Base-by-base conservation (phyloP, 2,113 vertebrate species). In the Melospiza georgiana region DNA sequence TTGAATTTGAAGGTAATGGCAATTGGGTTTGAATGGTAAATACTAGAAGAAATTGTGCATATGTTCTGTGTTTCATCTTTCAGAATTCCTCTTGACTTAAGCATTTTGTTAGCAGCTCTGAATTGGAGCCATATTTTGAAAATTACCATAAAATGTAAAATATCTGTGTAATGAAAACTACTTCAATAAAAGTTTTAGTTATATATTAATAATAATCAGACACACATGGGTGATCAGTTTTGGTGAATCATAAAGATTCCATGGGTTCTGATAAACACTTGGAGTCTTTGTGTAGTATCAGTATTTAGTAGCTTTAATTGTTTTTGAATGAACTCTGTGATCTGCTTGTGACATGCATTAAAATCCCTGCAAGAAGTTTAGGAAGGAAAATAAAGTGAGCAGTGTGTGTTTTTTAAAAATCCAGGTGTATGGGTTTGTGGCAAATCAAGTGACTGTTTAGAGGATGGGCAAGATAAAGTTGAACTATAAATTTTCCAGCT, bases 1-100 rank as follows among this genome's bases (percentile, higher is more conserved):
- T 99, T 89, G 99, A 99, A 97, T 99, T 99, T 98, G 98, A 99
- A 98, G 99, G 99, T 99, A 97, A 79, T 65, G 14, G 14, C n/a
- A 67, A 7, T 51, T 22, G 8, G 23, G 3, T 74, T 80, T 77
- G 39, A 77, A 6, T 15, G 65, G 20, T 48, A 81, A 93, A 73
- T 51, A 44, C 11, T 37, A 12, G 18, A 71, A 88, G 30, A 63
- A 75, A 55, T 73, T 43, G 19, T 77, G 18, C 16, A 27, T 6
- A 2, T 28, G 4, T 69, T 85, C 33, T 82, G 15, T 63, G 41
- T 69, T 80, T 77, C 6, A 12, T 46, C 14, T 73, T 88, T 76
- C 37, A 31, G 10, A 83, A 69, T 83, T 77, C 13, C 23, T 75
- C 21, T 54, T 86, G 57, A 81, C 37, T 48, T 82, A 9, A 63